Conservation (phyloP, 2,113 vertebrate species). For the Thomomys bottae region DNA sequence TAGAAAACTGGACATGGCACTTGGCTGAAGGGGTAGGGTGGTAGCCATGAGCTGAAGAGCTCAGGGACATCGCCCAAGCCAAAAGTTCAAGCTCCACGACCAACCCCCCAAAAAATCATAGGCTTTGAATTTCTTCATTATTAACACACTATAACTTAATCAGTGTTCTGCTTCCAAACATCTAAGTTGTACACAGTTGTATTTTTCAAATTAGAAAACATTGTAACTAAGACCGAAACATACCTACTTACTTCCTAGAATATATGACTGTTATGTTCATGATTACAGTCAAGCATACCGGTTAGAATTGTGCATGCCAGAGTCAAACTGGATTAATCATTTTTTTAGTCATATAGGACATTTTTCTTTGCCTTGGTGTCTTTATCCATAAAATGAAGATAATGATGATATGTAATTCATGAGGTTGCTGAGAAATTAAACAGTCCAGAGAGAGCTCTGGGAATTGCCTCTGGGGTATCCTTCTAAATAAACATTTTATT, state of each 20-base stretch:
- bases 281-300: neutral
- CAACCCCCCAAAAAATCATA: too few relatives aligned
- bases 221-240: neutral
- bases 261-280: neutral
- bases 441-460: neutral
- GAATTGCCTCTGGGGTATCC: neutral
- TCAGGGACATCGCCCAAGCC: too few relatives aligned
- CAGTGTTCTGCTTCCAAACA: neutral
- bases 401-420: neutral
- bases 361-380: neutral
- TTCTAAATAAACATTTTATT: neutral
- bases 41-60: too few relatives aligned
- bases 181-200: neutral
- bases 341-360: neutral
- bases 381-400: neutral
- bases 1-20: too few relatives aligned
- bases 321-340: neutral
- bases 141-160: neutral
- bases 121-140: neutral
- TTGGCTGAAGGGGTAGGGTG: too few relatives aligned
- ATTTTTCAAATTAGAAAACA: conserved; percentile 8
- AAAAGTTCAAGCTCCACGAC: too few relatives aligned
- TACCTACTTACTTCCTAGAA: neutral
- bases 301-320: neutral
- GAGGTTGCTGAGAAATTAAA: neutral